Conservation (phyloP, 2,113 vertebrate species). For the Peromyscus polionotus region DNA sequence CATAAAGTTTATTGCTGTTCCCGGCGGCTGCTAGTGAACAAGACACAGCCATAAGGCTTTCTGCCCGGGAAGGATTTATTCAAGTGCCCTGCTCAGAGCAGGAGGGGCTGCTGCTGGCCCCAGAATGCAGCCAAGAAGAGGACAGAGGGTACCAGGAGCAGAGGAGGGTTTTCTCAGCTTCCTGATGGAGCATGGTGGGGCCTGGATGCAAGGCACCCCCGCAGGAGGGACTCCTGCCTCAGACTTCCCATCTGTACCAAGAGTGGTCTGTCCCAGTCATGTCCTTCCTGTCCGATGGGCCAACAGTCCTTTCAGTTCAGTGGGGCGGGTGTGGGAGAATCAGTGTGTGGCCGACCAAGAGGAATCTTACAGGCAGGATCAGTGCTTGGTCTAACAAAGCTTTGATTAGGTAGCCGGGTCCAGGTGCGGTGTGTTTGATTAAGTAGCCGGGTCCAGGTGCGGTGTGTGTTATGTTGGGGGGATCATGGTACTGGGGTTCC, state of each 20-base stretch:
- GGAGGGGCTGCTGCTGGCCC: not conserved
- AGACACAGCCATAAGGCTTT: constrained; percentile 24
- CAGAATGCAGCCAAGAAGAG: too few species aligned
- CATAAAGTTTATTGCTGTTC: constrained; percentile 58
- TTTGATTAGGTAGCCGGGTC: not conserved
- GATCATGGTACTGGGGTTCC: not conserved
- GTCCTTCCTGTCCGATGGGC: not conserved
- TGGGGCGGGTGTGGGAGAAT: fast-evolving
- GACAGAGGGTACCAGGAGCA: not conserved
- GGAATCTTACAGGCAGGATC: too few species aligned
- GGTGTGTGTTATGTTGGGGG: not conserved
- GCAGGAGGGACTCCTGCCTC: not conserved
- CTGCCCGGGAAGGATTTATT: constrained; percentile 58
- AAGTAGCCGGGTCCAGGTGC: not conserved
- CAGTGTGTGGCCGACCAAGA: not conserved
- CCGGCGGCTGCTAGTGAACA: constrained; percentile 40
- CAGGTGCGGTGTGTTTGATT: not conserved
- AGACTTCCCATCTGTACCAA: not conserved
- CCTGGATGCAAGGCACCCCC: not conserved
- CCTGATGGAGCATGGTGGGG: fast-evolving
- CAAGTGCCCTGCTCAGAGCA: not conserved
- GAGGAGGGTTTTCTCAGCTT: not conserved
- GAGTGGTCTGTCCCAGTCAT: not conserved
- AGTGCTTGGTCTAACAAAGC: not conserved
- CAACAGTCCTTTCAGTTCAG: not conserved